These are phyloP conservation scores for Deladenus siricidicola DNA, from an alignment of 2,888 invertebrate genomes.

Conservation along the genomic window DNA sequence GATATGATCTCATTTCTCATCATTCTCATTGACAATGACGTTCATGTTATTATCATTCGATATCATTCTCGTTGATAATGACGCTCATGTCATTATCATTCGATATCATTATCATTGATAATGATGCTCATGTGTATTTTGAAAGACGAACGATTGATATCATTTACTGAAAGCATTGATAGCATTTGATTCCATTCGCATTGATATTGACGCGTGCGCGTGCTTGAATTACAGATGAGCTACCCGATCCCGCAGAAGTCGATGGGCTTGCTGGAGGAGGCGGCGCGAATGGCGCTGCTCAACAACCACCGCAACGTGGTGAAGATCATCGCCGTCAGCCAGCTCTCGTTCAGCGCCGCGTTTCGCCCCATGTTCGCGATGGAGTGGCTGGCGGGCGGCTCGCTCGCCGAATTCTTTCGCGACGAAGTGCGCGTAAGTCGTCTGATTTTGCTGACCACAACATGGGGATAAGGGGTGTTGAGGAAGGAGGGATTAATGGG, in stretches of 20 bases:
- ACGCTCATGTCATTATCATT: no score
- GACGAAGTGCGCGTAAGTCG: conserved; percentile 42
- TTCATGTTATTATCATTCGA: no score
- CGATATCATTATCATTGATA: no score
- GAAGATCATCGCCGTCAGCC: conserved; percentile 41
- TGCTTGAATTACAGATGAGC: conserved; percentile 34
- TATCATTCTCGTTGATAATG: no score
- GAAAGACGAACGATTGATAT: no score
- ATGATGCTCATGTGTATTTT: no score
- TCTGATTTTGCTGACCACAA: no score
- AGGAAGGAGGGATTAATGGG: no score
- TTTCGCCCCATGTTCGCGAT: conserved; percentile 50
- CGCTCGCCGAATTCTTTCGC: conserved; percentile 45
- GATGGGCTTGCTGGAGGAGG: conserved; percentile 48
- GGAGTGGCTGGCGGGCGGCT: conserved; percentile 51
- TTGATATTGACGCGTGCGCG: not conserved
- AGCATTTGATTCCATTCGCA: not conserved
- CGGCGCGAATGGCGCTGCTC: conserved; percentile 38
- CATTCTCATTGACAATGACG: no score
- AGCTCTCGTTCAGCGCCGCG: conserved; percentile 45
- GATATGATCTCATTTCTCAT: no score
- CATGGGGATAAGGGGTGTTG: no score
- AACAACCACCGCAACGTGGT: conserved; percentile 49
- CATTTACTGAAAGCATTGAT: not conserved
- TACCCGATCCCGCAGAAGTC: conserved; percentile 47